Conservation (phyloP, 1,140 invertebrate species). For the Oncopodura yosiiana region DNA sequence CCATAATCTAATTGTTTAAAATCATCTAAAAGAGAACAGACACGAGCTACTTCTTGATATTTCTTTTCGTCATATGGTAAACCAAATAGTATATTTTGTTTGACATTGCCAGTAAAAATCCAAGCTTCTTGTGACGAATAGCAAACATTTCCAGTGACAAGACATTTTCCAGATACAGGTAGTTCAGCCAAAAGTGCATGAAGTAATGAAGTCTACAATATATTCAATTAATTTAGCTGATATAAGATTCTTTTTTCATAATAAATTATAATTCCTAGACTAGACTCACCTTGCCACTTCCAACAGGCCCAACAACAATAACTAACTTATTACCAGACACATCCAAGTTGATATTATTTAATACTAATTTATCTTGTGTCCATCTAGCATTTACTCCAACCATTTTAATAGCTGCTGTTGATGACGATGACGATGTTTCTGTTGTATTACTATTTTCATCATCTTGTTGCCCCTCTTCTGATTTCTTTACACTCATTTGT, state of each 20-base stretch:
- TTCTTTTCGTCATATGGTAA: slow-evolving; percentile 36
- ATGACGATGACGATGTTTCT: not conserved
- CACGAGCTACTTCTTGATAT: slow-evolving; percentile 4
- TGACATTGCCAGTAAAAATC: slow-evolving; percentile 45
- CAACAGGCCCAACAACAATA: slow-evolving; percentile 21
- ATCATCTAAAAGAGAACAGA: slow-evolving; percentile 1
- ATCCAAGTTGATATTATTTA: slow-evolving; percentile 14
- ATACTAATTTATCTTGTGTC: not conserved
- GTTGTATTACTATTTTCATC: not conserved
- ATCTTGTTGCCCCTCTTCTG: not conserved
- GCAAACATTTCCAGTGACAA: slow-evolving; percentile 7
- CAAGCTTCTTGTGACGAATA: slow-evolving; percentile 54
- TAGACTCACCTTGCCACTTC: slow-evolving; percentile 11
- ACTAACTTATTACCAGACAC: slow-evolving; percentile 7
- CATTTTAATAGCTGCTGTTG: too few species aligned
- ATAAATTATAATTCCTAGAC: not conserved
- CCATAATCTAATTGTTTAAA: slow-evolving; percentile 11
- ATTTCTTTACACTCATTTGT: not conserved
- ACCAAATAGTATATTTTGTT: slow-evolving; percentile 52
- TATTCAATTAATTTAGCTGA: not conserved
- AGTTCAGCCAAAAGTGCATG: slow-evolving; percentile 16
- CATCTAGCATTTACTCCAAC: not conserved
- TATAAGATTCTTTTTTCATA: not conserved
- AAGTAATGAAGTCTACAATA: slow-evolving; percentile 11
- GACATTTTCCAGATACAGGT: slow-evolving; percentile 11